These are phyloP conservation scores for Mayetiola destructor DNA, from an alignment of 2,888 invertebrate species.

Conservation along the genomic window DNA sequence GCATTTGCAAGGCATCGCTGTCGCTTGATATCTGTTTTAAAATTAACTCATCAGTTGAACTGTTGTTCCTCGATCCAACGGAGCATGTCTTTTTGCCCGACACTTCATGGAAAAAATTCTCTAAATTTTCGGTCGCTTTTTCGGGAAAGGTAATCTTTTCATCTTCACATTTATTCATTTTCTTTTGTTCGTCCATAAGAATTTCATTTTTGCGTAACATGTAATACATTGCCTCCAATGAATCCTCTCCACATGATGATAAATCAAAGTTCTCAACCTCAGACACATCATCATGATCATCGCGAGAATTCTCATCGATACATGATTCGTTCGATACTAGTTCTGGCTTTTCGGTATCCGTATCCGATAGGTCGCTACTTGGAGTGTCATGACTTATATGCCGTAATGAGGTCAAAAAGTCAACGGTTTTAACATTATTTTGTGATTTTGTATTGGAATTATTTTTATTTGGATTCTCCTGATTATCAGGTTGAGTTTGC, in stretches of 20 bases:
- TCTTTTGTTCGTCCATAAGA: slow-evolving; percentile 24
- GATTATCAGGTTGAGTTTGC: too few species aligned
- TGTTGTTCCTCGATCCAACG: neutral
- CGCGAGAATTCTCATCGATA: slow-evolving; percentile 13
- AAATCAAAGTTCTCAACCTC: slow-evolving; percentile 21
- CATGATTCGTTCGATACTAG: neutral
- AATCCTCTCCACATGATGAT: slow-evolving; percentile 21
- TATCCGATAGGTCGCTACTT: slow-evolving; percentile 15
- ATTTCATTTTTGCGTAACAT: slow-evolving; percentile 26
- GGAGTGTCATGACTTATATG: neutral
- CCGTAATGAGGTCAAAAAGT: too few species aligned
- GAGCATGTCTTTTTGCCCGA: slow-evolving; percentile 1
- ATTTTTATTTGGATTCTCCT: too few species aligned
- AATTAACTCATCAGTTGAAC: neutral
- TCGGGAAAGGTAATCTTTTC: slow-evolving; percentile 11
- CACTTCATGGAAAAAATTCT: neutral
- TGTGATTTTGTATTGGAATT: too few species aligned
- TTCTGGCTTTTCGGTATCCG: slow-evolving; percentile 8
- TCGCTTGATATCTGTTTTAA: neutral
- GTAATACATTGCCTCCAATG: slow-evolving; percentile 23
- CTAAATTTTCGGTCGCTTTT: neutral
- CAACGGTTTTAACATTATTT: too few species aligned
- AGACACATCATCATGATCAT: slow-evolving; percentile 18
- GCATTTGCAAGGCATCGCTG: neutral
- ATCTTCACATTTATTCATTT: slow-evolving; percentile 12